These are phyloP conservation scores for Nephrotoma flavescens DNA, from an alignment of 2,888 invertebrate species.

Conservation along the genomic window DNA sequence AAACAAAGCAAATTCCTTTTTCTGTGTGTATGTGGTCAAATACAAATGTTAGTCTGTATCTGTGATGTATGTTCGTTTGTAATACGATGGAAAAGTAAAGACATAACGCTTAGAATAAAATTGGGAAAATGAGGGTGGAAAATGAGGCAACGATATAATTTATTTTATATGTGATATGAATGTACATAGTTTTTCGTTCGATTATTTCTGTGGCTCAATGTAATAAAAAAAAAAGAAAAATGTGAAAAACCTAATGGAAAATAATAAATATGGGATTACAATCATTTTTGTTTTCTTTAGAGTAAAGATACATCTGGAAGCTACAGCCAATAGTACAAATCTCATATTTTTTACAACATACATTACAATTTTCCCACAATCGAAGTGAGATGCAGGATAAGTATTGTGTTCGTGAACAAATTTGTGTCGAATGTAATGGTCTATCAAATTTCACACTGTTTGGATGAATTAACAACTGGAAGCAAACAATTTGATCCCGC, in stretches of 20 bases:
- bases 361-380: no score
- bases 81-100: not conserved
- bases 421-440: no score
- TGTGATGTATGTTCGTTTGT: not conserved
- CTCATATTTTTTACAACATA: no score
- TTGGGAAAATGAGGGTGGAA: not conserved
- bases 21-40: not conserved
- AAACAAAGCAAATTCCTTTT: not conserved
- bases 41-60: not conserved
- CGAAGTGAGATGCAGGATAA: no score
- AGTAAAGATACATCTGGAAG: not conserved
- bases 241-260: not conserved
- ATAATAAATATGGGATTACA: not conserved
- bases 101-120: not conserved
- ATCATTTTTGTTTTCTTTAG: not conserved
- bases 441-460: no score
- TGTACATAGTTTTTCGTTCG: not conserved
- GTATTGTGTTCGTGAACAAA: no score
- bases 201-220: not conserved
- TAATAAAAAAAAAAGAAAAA: not conserved
- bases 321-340: not conserved
- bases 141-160: not conserved
- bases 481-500: no score
- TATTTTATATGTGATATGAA: not conserved
- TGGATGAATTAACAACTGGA: no score